Evolutionary conservation across 2,797 vertebrate genomes (phyloP).

Genomic region (Molossus molossus): DNA sequence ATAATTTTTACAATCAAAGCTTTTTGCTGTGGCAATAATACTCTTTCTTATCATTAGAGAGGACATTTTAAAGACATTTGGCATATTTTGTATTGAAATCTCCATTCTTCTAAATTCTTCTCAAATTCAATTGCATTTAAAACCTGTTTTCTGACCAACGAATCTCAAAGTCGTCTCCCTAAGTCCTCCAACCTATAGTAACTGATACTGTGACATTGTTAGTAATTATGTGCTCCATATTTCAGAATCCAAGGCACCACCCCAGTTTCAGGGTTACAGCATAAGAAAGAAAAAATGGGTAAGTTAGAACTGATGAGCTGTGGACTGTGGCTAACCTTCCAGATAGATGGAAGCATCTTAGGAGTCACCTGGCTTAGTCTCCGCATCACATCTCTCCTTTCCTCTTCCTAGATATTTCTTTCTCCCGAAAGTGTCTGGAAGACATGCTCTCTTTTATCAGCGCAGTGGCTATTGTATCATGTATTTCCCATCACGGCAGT

Average conservation of each 20-base stretch:
- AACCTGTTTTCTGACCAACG: neutral
- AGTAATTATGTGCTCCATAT: no score
- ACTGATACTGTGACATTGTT: no score
- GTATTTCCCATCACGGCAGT: neutral
- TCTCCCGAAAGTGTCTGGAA: no score
- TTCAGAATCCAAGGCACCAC: neutral
- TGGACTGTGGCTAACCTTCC: no score
- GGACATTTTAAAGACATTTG: neutral
- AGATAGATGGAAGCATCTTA: rapidly evolving
- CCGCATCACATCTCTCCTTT: rapidly evolving
- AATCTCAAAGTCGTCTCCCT: neutral
- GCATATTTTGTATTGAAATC: neutral
- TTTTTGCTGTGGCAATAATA: neutral
- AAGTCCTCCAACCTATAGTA: neutral
- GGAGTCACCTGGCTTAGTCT: neutral
- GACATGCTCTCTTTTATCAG: rapidly evolving
- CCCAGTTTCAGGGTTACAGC: neutral
- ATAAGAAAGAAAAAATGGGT: neutral
- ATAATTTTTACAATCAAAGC: neutral
- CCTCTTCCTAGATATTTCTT: no score
- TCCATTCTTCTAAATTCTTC: neutral
- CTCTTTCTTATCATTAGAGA: no score
- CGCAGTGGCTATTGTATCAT: rapidly evolving
- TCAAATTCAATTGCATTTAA: neutral
- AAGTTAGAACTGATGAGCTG: rapidly evolving